A percentile compares a stretch with the other conserved stretches of the same genome.
Conservation (phyloP, 2,113 vertebrate genomes). For the Glaucomys volans region DNA sequence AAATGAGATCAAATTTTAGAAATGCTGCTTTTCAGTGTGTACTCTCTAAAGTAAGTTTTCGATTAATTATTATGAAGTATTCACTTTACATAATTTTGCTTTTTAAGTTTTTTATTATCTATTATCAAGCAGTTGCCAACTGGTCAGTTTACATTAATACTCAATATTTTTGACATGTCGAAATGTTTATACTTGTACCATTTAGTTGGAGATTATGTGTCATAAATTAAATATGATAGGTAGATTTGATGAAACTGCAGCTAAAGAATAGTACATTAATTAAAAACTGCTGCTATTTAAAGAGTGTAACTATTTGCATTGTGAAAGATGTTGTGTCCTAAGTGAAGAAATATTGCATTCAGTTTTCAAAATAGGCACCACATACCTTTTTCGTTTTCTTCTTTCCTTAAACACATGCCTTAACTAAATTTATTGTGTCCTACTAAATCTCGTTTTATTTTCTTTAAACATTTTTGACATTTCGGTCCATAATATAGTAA, state of each 20-base stretch:
- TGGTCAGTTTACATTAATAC: conserved; percentile 69
- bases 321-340: conserved; percentile 67
- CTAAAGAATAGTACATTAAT: conserved; percentile 74
- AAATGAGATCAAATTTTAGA: conserved; percentile 70
- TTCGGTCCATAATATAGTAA: background rate
- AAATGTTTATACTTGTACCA: conserved; percentile 65
- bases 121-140: conserved; percentile 53
- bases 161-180: conserved; percentile 70
- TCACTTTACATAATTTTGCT: conserved; percentile 68
- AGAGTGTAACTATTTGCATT: conserved; percentile 70
- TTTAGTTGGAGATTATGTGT: conserved; percentile 69
- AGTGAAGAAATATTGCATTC: conserved; percentile 35
- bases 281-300: conserved; percentile 74
- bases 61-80: conserved; percentile 65
- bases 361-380: conserved; percentile 57
- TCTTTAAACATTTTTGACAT: conserved; percentile 44
- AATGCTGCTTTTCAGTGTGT: conserved; percentile 70
- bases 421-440: conserved; percentile 58
- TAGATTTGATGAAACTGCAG: conserved; percentile 75
- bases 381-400: background rate
- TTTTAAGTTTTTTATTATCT: conserved; percentile 70
- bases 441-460: conserved; percentile 64
- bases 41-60: conserved; percentile 72
- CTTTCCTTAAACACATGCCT: conserved; percentile 35
- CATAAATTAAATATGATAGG: conserved; percentile 61